Conservation (phyloP, 2,888 invertebrate genomes). For the Caenorhabditis sp. region DNA sequence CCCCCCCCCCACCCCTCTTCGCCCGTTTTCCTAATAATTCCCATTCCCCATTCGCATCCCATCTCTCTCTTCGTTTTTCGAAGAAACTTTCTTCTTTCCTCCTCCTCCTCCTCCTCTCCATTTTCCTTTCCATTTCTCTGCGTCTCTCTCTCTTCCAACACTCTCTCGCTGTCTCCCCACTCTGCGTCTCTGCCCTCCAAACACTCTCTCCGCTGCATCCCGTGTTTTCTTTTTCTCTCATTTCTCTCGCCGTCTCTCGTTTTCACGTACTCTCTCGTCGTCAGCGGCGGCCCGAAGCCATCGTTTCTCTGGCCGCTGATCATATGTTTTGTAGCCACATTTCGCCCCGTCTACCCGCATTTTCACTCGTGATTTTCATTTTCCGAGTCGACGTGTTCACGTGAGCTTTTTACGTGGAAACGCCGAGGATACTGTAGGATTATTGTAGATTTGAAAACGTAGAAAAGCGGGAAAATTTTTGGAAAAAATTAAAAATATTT, state of each 20-base stretch:
- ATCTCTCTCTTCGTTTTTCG: no score
- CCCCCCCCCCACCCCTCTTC: not conserved
- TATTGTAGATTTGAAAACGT: not conserved
- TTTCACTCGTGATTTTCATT: constrained; percentile 5
- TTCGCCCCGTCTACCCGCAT: constrained; percentile 17
- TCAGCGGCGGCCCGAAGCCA: constrained; percentile 3
- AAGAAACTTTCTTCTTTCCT: constrained; percentile 8
- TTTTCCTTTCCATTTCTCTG: constrained; percentile 15
- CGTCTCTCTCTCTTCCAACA: constrained; percentile 14
- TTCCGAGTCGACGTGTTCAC: not conserved
- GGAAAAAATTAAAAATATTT: no score
- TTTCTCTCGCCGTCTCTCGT: constrained; percentile 17
- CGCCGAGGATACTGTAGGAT: constrained; percentile 8
- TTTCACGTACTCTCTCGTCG: constrained; percentile 16
- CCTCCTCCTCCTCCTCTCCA: not conserved
- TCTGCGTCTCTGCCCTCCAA: constrained; percentile 31
- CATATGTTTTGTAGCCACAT: constrained; percentile 23
- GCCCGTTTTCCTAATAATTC: not conserved
- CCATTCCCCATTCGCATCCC: no score
- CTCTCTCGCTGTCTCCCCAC: constrained; percentile 3
- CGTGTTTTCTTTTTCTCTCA: constrained; percentile 16
- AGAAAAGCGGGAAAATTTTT: constrained; percentile 3
- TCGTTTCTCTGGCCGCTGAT: constrained; percentile 19
- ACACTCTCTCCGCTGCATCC: constrained; percentile 27
- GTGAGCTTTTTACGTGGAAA: not conserved